Conservation (phyloP, 2,113 vertebrate species). For the Eptesicus fuscus region DNA sequence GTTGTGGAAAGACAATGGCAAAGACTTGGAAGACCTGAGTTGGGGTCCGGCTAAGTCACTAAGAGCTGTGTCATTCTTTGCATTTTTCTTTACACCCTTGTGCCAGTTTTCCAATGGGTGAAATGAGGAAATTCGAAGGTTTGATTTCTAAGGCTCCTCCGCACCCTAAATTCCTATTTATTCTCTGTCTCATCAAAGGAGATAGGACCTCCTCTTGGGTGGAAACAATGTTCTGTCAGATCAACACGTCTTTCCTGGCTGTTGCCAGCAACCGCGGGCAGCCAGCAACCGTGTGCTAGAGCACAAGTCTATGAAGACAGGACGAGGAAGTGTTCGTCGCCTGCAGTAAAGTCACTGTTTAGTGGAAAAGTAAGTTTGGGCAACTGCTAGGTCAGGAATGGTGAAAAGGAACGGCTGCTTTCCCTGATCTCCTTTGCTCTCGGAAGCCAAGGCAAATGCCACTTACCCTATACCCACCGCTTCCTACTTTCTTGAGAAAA, state of each 20-base stretch:
- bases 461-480: neutral
- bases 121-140: neutral
- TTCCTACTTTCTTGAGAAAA: neutral
- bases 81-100: neutral
- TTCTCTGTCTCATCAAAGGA: neutral
- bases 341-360: neutral
- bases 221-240: neutral
- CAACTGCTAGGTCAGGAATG: neutral
- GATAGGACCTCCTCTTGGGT: neutral
- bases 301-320: neutral
- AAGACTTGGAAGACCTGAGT: neutral
- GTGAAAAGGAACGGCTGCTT: neutral
- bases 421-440: neutral
- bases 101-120: neutral
- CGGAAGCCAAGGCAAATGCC: neutral
- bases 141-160: neutral
- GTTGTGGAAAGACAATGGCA: neutral
- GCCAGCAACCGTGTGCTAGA: neutral
- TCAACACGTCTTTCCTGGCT: no score
- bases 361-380: neutral
- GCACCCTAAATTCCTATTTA: neutral
- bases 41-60: neutral
- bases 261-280: neutral
- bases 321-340: no score
- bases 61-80: neutral